These are phyloP conservation scores for Cerastoderma edule DNA, from an alignment of 2,888 invertebrate species.

Conservation along the genomic window DNA sequence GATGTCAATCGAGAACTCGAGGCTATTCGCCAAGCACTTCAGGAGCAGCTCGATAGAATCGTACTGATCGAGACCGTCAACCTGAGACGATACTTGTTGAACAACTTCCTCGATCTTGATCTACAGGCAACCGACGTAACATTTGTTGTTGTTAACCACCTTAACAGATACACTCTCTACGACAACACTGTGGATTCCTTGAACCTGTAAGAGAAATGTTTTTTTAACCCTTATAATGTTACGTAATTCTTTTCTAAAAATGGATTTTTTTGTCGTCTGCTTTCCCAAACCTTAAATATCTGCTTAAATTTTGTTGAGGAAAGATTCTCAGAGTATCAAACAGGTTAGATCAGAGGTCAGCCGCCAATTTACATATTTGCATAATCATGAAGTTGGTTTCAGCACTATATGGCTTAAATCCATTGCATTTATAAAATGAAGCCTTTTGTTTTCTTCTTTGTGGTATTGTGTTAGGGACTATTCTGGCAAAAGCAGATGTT, in stretches of 20 bases:
- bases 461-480: no score
- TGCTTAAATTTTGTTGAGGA: neutral
- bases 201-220: conserved; percentile 49
- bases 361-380: no score
- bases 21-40: conserved; percentile 58
- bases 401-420: neutral
- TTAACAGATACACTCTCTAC: conserved; percentile 51
- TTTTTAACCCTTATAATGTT: neutral
- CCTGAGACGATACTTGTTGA: conserved; percentile 46
- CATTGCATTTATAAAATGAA: no score
- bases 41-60: conserved; percentile 60
- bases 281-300: neutral
- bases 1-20: conserved; percentile 80
- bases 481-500: no score
- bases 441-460: no score
- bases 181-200: conserved; percentile 43
- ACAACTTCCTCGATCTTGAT: conserved; percentile 54
- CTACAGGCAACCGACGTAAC: conserved; percentile 63
- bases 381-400: no score
- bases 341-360: no score
- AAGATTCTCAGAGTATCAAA: no score
- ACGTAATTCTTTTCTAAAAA: no score
- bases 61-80: conserved; percentile 66
- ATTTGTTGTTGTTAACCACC: conserved; percentile 65
- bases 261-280: no score